These are phyloP conservation scores for Isaurus tuberculatus DNA, from an alignment of 92 coral and sea anemone species.

Conservation along the genomic window DNA sequence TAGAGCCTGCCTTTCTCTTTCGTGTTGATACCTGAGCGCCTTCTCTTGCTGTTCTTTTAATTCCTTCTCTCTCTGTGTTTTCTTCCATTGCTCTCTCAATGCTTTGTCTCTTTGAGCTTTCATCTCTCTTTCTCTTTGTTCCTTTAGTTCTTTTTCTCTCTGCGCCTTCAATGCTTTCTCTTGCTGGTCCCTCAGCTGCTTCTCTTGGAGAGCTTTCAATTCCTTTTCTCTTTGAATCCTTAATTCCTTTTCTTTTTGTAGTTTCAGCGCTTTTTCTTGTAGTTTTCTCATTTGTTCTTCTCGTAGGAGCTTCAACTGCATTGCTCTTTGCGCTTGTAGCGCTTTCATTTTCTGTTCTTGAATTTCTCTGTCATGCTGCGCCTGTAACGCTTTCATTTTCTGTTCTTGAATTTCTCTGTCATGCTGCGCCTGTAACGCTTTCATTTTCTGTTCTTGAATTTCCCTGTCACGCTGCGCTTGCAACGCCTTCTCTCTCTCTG, in stretches of 20 bases:
- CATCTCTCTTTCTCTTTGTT: slow-evolving; percentile 1
- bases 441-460: slow-evolving; percentile 1
- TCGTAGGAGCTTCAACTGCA: slow-evolving; percentile 5
- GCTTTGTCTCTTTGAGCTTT: slow-evolving; percentile 21
- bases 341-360: slow-evolving; percentile 2
- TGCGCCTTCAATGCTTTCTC: slow-evolving; percentile 16
- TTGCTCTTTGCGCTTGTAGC: background rate
- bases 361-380: slow-evolving; percentile 23
- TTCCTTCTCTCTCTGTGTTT: slow-evolving; percentile 6
- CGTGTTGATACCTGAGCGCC: slow-evolving; percentile 30
- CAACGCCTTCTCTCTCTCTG: slow-evolving; percentile 24
- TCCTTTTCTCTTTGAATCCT: slow-evolving; percentile 17
- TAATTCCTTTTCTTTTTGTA: slow-evolving; percentile 14
- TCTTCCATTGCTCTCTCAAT: slow-evolving; percentile 12
- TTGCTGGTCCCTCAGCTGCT: background rate
- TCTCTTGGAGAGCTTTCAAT: slow-evolving; percentile 7
- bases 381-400: slow-evolving; percentile 50
- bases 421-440: slow-evolving; percentile 37
- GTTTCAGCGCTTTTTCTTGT: slow-evolving; percentile 5
- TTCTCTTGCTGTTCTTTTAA: slow-evolving; percentile 20
- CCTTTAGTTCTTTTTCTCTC: slow-evolving; percentile 16
- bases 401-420: slow-evolving; percentile 49
- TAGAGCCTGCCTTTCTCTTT: slow-evolving; percentile 24
- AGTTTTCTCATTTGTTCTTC: slow-evolving; percentile 11
- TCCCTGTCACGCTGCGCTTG: slow-evolving; percentile 7